These are phyloP conservation scores for Netelia virgata DNA, from an alignment of 2,888 invertebrate genomes.

Conservation along the genomic window DNA sequence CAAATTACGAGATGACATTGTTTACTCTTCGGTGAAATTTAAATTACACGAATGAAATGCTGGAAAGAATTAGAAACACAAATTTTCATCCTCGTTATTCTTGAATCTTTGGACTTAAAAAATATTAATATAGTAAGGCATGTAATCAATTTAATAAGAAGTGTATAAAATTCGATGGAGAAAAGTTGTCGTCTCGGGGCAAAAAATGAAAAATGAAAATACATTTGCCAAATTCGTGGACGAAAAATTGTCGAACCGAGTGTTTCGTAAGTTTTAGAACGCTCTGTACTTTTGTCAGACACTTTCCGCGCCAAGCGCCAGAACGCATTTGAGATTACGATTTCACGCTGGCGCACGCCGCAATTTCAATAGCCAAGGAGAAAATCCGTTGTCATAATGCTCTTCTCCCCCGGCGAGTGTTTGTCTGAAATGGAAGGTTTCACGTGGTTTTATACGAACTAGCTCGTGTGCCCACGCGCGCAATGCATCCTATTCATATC, in stretches of 20 bases:
- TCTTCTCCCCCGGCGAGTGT: constrained; percentile 1
- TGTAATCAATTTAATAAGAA: too few species aligned
- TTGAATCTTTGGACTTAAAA: background rate
- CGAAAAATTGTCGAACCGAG: background rate
- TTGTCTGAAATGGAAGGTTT: constrained; percentile 47
- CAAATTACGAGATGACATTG: background rate
- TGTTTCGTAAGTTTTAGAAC: constrained; percentile 19
- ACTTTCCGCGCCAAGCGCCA: constrained; percentile 1
- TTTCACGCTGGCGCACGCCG: constrained; percentile 47
- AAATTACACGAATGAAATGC: background rate
- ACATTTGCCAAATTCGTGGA: background rate
- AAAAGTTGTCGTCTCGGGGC: too few species aligned
- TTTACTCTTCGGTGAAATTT: background rate
- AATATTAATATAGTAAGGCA: too few species aligned
- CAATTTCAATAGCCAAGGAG: constrained; percentile 47
- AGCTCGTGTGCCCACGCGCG: too few species aligned
- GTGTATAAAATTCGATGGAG: too few species aligned
- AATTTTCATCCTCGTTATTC: background rate
- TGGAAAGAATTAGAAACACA: background rate
- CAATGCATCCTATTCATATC: background rate
- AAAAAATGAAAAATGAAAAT: background rate
- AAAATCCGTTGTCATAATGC: constrained; percentile 41
- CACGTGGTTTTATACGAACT: constrained; percentile 6
- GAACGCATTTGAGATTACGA: constrained; percentile 29
- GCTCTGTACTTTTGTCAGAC: constrained; percentile 10